Evolutionary conservation across 2,113 vertebrate genomes (phyloP), one percentile per base, ranked within the genome.

Genomic region (Salvelinus namaycush): DNA sequence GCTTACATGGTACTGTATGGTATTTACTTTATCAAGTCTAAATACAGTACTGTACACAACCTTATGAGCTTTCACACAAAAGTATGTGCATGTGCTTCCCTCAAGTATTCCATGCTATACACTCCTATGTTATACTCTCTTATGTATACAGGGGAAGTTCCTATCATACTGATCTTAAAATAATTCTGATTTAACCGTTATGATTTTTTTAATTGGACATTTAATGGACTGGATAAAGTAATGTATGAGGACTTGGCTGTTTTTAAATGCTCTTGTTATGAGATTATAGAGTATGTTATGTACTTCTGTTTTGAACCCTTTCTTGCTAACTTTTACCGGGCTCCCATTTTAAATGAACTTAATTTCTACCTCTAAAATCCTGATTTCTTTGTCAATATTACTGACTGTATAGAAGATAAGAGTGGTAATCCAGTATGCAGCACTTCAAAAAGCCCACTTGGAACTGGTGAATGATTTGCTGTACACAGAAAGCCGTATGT

Each of bases 321-420:
- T 69, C 68, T 3, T 44, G 20, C 20, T 3, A 49, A 20, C 68
- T 22, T 70, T 70, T n/a, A 2, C 24, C 49, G 44, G 44, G 44
- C 44, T n/a, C 20, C 39, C 11, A 26, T 70, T 70, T 49, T 70
- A 70, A 70, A 70, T 49, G 20, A 44, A 70, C 68, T 49, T 70
- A 0, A 70, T 70, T 49, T 44, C 44, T 49, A 70, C 68, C 68
- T 70, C 44, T 49, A 16, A 22, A 4, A 48, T 49, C n/a, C 9
- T 49, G 13, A 48, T 68, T 29, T 39, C 14, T 34, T 34, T 68
- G 16, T 39, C 29, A 16, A 34, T 39, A n/a, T 39, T 68, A 68
- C 67, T 67, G 13, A 67, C 26, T 29, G 39, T 44, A 67, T 6
- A 44, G 39, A 16, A n/a, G 2, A 16, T 1, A 54, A 49, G 48